phyloP scores from a whole-genome alignment of 2,797 vertebrate species.

The Rhinophrynus dorsalis region DNA sequence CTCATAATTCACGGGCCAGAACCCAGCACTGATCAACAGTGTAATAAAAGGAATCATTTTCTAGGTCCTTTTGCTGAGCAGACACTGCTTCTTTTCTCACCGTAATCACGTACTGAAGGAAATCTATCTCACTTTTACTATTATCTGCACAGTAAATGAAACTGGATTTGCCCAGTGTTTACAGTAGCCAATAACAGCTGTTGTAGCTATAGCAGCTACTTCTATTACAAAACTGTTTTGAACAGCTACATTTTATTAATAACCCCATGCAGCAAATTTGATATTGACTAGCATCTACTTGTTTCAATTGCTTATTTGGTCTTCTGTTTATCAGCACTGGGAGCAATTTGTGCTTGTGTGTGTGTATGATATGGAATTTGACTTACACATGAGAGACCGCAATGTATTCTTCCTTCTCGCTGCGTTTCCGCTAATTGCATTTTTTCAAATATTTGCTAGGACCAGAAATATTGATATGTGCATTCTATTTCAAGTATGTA shows the following conservation, averaged over 20 bases:
- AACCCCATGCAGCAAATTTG: constrained; percentile 11
- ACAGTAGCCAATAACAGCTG: not conserved
- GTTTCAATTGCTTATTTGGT: not conserved
- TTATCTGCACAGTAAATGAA: not conserved
- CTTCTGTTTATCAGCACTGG: not conserved
- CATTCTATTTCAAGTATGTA: constrained; percentile 9
- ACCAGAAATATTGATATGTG: not conserved
- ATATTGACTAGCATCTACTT: not conserved
- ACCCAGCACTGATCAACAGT: constrained; percentile 15
- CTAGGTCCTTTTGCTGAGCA: not conserved
- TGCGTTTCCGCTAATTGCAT: constrained; percentile 3
- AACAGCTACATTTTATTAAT: not conserved
- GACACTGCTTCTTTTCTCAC: no score
- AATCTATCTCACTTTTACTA: no score
- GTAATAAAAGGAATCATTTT: not conserved
- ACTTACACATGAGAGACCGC: not conserved
- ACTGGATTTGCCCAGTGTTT: not conserved
- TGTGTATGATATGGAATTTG: not conserved
- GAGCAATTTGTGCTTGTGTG: not conserved
- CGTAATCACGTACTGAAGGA: no score
- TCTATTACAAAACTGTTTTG: constrained; percentile 1
- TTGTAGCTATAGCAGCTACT: constrained; percentile 7
- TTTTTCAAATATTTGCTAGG: not conserved
- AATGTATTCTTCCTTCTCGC: not conserved
- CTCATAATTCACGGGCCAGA: not conserved